A percentile compares a stretch with the other conserved stretches of the same genome.
phyloP scores from a whole-genome alignment of 2,888 invertebrate genomes.

The Ochropleura plecta region DNA sequence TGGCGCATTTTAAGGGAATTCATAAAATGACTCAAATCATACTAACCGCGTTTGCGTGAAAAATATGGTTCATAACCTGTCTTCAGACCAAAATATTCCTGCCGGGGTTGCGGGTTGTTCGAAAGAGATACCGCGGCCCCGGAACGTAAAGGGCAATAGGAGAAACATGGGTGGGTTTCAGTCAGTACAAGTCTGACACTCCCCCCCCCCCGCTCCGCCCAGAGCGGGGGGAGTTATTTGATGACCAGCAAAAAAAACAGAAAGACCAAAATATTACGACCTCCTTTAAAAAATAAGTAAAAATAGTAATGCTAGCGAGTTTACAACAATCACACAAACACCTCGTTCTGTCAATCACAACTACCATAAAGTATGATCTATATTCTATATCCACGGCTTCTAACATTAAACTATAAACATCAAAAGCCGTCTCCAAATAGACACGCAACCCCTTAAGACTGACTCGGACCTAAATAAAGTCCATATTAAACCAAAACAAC shows the following conservation, averaged over 20 bases:
- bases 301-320: neutral
- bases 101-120: no score
- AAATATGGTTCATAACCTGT: neutral
- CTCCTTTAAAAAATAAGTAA: neutral
- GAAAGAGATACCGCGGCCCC: no score
- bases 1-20: constrained; percentile 27
- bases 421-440: constrained; percentile 34
- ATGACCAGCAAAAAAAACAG: no score
- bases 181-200: no score
- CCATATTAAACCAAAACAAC: constrained; percentile 21
- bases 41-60: neutral
- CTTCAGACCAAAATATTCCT: neutral
- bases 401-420: constrained; percentile 3
- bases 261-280: no score
- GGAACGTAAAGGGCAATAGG: no score
- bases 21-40: constrained; percentile 7
- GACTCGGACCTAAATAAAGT: constrained; percentile 54
- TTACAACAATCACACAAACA: neutral
- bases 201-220: no score
- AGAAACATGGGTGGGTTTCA: no score
- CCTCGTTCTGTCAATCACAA: neutral
- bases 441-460: constrained; percentile 23
- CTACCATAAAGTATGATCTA: neutral
- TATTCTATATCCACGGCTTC: neutral
- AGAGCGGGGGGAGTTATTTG: no score